Conservation (phyloP, 1,140 invertebrate species). For the Cephus cinctus region DNA sequence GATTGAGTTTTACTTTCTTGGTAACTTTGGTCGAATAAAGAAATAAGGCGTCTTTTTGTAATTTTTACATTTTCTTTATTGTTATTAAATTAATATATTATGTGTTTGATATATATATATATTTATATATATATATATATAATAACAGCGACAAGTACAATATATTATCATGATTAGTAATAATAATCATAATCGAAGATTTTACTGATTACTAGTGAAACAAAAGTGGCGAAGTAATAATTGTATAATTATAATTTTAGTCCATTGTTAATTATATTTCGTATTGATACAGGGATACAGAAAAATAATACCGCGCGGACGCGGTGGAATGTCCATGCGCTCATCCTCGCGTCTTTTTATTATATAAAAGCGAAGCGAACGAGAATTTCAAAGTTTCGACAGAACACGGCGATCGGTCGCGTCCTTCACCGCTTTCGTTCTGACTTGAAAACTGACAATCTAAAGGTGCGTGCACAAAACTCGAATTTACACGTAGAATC, state of each 20-base stretch:
- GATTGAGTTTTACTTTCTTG: too few species aligned
- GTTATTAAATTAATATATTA: conserved; percentile 52
- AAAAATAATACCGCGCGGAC: conserved; percentile 52
- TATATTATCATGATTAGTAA: conserved; percentile 49
- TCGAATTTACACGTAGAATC: too few species aligned
- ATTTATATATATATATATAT: conserved; percentile 46
- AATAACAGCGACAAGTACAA: conserved; percentile 51
- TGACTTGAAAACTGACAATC: too few species aligned
- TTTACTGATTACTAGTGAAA: conserved; percentile 43
- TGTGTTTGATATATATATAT: conserved; percentile 40
- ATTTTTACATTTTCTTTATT: conserved; percentile 46
- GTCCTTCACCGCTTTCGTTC: too few species aligned
- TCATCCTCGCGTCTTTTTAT: too few species aligned
- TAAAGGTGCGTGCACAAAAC: too few species aligned
- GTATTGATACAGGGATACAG: conserved; percentile 54
- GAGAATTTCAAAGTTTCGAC: too few species aligned
- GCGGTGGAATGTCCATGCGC: conserved; percentile 43
- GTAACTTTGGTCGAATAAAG: too few species aligned
- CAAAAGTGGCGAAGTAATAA: conserved; percentile 35
- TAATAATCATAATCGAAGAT: conserved; percentile 48
- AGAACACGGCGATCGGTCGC: too few species aligned
- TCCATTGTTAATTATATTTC: conserved; percentile 29
- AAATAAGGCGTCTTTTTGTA: too few species aligned
- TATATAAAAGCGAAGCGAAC: too few species aligned
- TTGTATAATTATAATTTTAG: conserved; percentile 26